Conservation (phyloP, 2,888 invertebrate species). For the Tenthredo amoena region DNA sequence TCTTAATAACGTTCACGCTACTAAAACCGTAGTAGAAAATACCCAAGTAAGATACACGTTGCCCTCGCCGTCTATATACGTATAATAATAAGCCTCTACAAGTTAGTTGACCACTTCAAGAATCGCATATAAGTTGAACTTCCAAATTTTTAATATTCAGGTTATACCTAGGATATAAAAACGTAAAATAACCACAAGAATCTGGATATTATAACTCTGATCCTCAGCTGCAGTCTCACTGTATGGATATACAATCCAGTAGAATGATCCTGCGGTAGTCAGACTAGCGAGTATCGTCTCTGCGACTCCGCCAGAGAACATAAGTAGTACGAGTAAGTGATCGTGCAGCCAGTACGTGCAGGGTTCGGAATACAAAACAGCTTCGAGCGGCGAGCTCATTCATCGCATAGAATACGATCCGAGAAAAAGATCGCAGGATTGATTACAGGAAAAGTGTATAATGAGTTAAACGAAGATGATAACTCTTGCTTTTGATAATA, state of each 20-base stretch:
- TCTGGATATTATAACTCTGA: background rate
- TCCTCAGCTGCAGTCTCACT: background rate
- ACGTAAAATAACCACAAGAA: background rate
- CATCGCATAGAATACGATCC: background rate
- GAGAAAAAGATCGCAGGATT: background rate
- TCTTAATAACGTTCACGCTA: conserved; percentile 15
- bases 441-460: background rate
- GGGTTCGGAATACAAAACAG: conserved; percentile 20
- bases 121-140: background rate
- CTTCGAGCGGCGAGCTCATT: background rate
- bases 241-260: conserved; percentile 11
- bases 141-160: background rate
- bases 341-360: conserved; percentile 32
- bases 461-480: background rate
- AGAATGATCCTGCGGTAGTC: conserved; percentile 9
- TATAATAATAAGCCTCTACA: background rate
- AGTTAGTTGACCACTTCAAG: background rate
- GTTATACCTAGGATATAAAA: background rate
- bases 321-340: conserved; percentile 27
- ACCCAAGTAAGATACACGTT: background rate
- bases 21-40: background rate
- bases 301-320: conserved; percentile 9
- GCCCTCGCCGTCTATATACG: background rate
- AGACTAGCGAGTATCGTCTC: conserved; percentile 20
- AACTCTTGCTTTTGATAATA: background rate